These are phyloP conservation scores for Aradus depressus DNA, from an alignment of 2,888 invertebrate genomes.

Conservation along the genomic window DNA sequence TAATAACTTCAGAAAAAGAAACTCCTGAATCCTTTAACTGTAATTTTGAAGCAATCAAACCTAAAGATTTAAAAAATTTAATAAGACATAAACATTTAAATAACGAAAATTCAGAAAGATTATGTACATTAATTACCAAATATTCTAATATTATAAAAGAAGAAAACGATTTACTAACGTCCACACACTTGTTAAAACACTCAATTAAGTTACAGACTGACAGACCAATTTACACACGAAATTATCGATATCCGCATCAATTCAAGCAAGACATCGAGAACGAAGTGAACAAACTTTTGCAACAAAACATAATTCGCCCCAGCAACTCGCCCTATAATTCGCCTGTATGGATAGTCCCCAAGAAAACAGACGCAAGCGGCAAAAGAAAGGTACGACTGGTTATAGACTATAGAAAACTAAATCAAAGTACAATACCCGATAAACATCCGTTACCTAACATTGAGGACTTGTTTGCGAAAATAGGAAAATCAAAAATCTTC, in stretches of 20 bases:
- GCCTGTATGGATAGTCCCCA: conserved; percentile 10
- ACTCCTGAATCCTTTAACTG: background rate
- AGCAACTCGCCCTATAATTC: conserved; percentile 16
- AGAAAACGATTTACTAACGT: conserved; percentile 8
- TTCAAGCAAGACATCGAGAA: conserved; percentile 14
- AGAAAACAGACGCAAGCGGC: conserved; percentile 12
- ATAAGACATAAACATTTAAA: conserved; percentile 15
- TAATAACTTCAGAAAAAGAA: background rate
- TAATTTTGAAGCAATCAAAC: background rate
- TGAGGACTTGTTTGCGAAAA: conserved; percentile 17
- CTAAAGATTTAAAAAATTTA: background rate
- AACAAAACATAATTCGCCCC: conserved; percentile 16
- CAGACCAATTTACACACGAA: conserved; percentile 16
- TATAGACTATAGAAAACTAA: conserved; percentile 18
- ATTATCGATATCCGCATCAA: conserved; percentile 20
- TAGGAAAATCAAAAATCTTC: conserved; percentile 14
- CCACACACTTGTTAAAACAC: conserved; percentile 17
- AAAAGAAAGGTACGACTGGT: conserved; percentile 16
- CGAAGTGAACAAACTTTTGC: conserved; percentile 14
- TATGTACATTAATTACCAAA: conserved; percentile 3
- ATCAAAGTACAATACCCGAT: conserved; percentile 16
- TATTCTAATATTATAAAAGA: conserved; percentile 17
- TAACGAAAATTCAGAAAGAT: conserved; percentile 2
- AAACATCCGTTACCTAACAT: conserved; percentile 20
- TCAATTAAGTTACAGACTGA: conserved; percentile 18